These are phyloP conservation scores for Melanocharis versteri DNA, from an alignment of 2,113 vertebrate genomes.

Conservation along the genomic window DNA sequence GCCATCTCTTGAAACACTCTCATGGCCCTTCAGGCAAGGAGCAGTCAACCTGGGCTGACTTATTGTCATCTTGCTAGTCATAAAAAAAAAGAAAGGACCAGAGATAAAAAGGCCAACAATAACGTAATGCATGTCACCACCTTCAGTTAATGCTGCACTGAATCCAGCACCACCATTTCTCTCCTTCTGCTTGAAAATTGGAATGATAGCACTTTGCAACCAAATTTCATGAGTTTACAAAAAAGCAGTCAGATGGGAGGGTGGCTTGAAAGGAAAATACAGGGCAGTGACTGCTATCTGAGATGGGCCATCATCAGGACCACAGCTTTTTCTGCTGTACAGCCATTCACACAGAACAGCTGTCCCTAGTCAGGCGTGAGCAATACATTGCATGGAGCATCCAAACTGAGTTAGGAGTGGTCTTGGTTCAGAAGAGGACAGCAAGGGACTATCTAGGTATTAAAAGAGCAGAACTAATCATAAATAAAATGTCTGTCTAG, in stretches of 20 bases:
- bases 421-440: neutral
- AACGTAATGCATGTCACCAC: neutral
- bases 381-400: neutral
- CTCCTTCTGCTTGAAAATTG: neutral
- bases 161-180: neutral
- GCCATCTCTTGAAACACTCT: neutral
- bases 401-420: neutral
- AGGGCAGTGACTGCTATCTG: neutral
- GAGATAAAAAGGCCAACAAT: neutral
- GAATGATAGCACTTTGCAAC: neutral
- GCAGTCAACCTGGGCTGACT: neutral
- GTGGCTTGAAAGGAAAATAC: neutral
- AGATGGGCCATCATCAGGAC: neutral
- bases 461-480: neutral
- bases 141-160: neutral
- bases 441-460: neutral
- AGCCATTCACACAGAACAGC: neutral
- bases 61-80: neutral
- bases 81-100: neutral
- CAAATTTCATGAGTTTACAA: neutral
- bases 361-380: neutral
- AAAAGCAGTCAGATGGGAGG: neutral
- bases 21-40: neutral
- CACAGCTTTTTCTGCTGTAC: accelerated
- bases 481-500: neutral